Base-by-base conservation (phyloP, 1,140 invertebrate genomes). In the Philopotamus ludificatus region DNA sequence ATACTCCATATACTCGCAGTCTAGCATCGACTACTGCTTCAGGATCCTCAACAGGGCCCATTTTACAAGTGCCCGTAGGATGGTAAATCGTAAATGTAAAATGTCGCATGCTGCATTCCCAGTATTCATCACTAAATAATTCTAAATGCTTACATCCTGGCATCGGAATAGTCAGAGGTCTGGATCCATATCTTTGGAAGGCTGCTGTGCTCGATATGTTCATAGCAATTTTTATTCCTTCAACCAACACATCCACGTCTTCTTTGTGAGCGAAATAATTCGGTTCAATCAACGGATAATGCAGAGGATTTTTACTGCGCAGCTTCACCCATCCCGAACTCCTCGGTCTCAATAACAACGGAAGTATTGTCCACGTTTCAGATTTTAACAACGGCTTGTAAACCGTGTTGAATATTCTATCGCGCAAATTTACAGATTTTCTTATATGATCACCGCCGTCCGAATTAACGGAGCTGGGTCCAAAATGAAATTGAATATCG, bases 51-150 rank as follows among this genome's bases (percentile, higher is more conserved):
- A 77, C 82, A 0, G 89, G 88, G 2, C 93, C 93, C 93, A 94
- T 95, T 75, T 92, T 93, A 69, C 89, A 90, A 0, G 92, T 95
- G 0, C 92, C 87, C 0, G 87, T 84, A 0, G 90, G 91, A 82
- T 94, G 91, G 72, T 94, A 94, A 42, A 93, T 92, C 0, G 91
- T 92, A 66, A 91, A 89, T 0, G 91, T 92, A 65, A 92, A 92
- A 70, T 93, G 89, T 54, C 89, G 81, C 2, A 90, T 79, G 53
- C 87, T 84, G 70, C 93, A 95, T 71, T 90, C 89, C 90, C 92
- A 93, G 73, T 95, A 95, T 39, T 89, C 87, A 70, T 94, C 91
- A 0, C 87, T 87, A 73, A 92, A 93, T 2, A 85, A 71, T 0
- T 83, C 80, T 58, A 85, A 84, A 10, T 83, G 82, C 44, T 89